phyloP scores from a whole-genome alignment of 2,888 invertebrate genomes.

The Stictocephala bisonia region DNA sequence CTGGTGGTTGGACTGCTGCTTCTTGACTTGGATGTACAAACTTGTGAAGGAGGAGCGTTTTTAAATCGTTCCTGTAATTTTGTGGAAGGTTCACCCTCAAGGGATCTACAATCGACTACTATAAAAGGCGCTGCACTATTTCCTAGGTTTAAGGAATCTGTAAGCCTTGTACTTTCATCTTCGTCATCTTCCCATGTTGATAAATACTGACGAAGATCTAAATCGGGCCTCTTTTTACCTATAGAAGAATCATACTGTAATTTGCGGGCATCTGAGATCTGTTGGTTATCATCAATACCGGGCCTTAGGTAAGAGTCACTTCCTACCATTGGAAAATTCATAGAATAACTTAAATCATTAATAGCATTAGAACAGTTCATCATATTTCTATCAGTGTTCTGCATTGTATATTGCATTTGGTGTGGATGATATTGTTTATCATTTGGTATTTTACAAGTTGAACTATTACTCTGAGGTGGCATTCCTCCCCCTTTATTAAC shows the following conservation, averaged over 20 bases:
- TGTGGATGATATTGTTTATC: conserved; percentile 40
- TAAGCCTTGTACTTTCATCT: conserved; percentile 40
- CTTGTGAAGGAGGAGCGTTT: neutral
- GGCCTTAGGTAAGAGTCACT: conserved; percentile 29
- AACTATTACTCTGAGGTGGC: conserved; percentile 11
- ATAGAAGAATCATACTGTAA: conserved; percentile 39
- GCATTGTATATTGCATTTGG: conserved; percentile 38
- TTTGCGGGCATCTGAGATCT: conserved; percentile 24
- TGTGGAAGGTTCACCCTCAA: conserved; percentile 38
- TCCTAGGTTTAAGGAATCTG: conserved; percentile 16
- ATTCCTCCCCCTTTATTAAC: conserved; percentile 19
- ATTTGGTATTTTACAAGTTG: conserved; percentile 32
- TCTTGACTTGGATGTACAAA: conserved; percentile 26
- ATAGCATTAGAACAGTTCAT: conserved; percentile 20
- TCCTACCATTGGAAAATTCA: conserved; percentile 12
- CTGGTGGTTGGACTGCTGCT: neutral
- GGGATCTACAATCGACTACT: conserved; percentile 44
- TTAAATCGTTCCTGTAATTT: conserved; percentile 43
- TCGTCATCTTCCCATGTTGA: conserved; percentile 48
- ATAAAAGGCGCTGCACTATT: conserved; percentile 32
- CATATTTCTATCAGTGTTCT: conserved; percentile 27
- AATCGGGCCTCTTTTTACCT: conserved; percentile 43
- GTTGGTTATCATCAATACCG: conserved; percentile 2
- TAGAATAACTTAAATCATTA: conserved; percentile 32
- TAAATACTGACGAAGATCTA: conserved; percentile 46